Base-by-base conservation (phyloP, 1,140 invertebrate species). In the Meloidogyne floridensis region DNA sequence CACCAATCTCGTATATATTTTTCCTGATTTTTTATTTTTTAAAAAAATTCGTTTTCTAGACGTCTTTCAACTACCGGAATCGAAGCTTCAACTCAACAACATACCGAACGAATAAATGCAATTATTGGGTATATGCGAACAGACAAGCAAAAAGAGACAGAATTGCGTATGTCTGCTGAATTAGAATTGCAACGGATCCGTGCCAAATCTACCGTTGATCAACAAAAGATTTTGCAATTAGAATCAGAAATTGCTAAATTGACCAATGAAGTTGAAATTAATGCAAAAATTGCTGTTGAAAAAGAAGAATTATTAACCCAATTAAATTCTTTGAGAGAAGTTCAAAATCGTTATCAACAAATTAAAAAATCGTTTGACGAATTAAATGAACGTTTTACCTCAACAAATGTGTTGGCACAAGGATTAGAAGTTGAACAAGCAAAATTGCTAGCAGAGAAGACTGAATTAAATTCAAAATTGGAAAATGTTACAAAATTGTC, bases 71-170 rank as follows among this genome's bases (percentile, higher is more conserved):
- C 53, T 32, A 65, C 59, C n/a, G 59, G 59, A n/a, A 79, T 53
- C 11, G 75, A 71, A 5, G n/a, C 59, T 42, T 72, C 65, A 10
- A 53, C 20, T 43, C 80, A 80, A 54, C 80, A 76, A 51, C 80
- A 79, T 11, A 79, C 71, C 9, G 80, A 79, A 3, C 72, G 80
- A 15, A 18, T 81, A 11, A 81, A 72, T 18, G 70, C 70, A 43
- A 82, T 82, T 51, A 82, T 82, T 70, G 81, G 81, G 5, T 82
- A 81, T 47, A 82, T 82, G 81, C 56, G 81, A 15, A n/a, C 76
- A 8, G 81, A 82, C 10, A 82, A 82, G 18, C 81, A 82, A 47
- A 80, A 82, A 56, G 81, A 84, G 54, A 84, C 74, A 3, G 83
- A 84, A 53, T 7, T 84, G 71, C 75, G 83, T 4, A 84, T 84